Evolutionary conservation across 2,888 invertebrate genomes (phyloP).

Genomic region (Chaitophorus viminalis): DNA sequence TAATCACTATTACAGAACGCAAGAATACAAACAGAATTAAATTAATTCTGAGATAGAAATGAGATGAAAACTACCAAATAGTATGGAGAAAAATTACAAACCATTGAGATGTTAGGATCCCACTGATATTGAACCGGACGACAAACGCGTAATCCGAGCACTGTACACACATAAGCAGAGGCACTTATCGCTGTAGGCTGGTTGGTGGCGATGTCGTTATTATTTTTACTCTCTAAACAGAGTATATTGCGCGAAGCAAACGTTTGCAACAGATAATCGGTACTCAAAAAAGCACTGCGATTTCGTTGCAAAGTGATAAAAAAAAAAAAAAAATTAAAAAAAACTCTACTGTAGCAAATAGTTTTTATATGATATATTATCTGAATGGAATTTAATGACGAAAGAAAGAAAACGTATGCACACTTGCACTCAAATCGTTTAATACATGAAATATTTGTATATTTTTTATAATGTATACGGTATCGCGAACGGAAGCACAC

Average conservation of each 20-base stretch:
- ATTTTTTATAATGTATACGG: background rate
- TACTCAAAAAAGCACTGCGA: conserved; percentile 47
- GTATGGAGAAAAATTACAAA: background rate
- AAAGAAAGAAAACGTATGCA: background rate
- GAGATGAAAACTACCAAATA: background rate
- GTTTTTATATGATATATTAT: background rate
- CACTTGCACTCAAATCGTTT: background rate
- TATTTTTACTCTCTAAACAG: background rate
- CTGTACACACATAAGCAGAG: conserved; percentile 9
- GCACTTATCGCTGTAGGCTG: conserved; percentile 30
- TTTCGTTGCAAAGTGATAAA: conserved; percentile 1
- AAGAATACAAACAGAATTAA: too few relatives aligned
- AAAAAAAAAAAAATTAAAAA: background rate
- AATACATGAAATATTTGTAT: background rate
- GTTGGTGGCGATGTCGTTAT: background rate
- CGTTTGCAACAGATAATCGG: conserved; percentile 32
- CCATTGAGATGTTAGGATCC: conserved; percentile 15
- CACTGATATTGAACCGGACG: background rate
- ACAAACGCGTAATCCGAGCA: background rate
- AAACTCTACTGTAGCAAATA: background rate
- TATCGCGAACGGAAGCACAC: background rate
- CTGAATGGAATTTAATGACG: background rate
- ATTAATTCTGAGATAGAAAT: too few relatives aligned
- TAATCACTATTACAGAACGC: too few relatives aligned
- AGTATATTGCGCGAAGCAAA: background rate